phyloP scores from a whole-genome alignment of 2,797 vertebrate genomes.

The Tinamus major region DNA sequence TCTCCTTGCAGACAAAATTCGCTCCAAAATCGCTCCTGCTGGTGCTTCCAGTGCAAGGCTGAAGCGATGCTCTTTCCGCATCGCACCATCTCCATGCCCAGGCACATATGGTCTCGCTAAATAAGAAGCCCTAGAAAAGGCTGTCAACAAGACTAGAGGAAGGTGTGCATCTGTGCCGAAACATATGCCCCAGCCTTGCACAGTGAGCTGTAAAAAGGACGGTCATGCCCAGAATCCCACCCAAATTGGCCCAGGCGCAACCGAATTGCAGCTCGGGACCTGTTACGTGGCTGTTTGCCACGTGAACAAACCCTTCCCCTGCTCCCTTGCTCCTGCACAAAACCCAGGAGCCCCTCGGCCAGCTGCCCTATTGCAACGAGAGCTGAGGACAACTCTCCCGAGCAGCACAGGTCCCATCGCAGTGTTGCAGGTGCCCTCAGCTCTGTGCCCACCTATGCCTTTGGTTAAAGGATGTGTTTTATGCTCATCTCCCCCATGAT shows the following conservation, averaged over 20 bases:
- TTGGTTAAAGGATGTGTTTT: neutral
- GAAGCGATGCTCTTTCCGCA: constrained; percentile 62
- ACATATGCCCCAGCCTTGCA: constrained; percentile 25
- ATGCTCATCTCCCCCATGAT: neutral
- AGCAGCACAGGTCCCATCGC: neutral
- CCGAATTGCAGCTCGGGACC: neutral
- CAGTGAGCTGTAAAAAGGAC: neutral
- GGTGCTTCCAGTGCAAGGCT: constrained; percentile 56
- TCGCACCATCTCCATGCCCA: constrained; percentile 46
- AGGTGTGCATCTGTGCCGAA: constrained; percentile 66
- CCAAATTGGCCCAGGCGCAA: neutral
- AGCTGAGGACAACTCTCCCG: neutral
- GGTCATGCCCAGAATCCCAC: constrained; percentile 8
- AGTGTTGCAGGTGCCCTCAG: neutral
- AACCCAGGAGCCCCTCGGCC: neutral
- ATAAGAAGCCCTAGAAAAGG: constrained; percentile 61
- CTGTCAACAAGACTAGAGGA: constrained; percentile 63
- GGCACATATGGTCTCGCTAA: constrained; percentile 67
- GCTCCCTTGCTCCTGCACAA: neutral
- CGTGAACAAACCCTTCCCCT: neutral
- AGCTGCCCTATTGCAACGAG: neutral
- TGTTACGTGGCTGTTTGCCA: neutral
- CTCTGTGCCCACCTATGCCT: neutral
- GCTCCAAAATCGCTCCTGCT: constrained; percentile 6
- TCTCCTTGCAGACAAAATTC: neutral